Base-by-base conservation (phyloP, 2,113 vertebrate genomes). In the Brevimyrus niger region DNA sequence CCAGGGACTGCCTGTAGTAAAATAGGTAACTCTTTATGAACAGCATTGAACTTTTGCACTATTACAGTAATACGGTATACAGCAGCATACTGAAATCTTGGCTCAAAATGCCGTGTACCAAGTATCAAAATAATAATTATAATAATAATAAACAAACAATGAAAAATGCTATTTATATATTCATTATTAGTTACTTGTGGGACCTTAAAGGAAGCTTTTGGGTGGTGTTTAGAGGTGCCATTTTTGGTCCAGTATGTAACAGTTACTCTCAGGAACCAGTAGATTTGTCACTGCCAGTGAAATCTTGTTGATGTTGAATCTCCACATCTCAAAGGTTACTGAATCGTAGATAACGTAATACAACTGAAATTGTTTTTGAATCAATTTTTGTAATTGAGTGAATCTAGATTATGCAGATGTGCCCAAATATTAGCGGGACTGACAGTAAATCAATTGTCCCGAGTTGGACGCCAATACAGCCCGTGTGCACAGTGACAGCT, bases 311-410 rank as follows among this genome's bases (percentile, higher is more conserved):
- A 80, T 69, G 61, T 80, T 4, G 21, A 48, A 44, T 48, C 42
- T 48, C 35, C 82, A 27, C 42, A 44, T 85, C 7, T 85, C 42
- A 85, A 85, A 85, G 82, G 46, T 85, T 48, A 48, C 46, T 48
- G 82, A 85, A 85, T 48, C 9, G 47, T 48, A 48, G 82, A 85
- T 85, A 85, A 44, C n/a, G 35, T 48, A 48, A 85, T 53, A 53
- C 85, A 73, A 73, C 42, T 31, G 10, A 69, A 50, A 21, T 61
- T n/a, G 38, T 76, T 88, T 88, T 50, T 23, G 23, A 42, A 65
- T 46, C 10, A n/a, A 48, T 35, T 73, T 65, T 48, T 46, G 17
- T 88, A 88, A 73, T 80, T 88, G 87, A 88, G 44, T 73, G 44
- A 76, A 76, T 76, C 10, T 17, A 27, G 61, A 73, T 27, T 51